phyloP scores from a whole-genome alignment of 2,797 vertebrate species.

The Alosa sapidissima region DNA sequence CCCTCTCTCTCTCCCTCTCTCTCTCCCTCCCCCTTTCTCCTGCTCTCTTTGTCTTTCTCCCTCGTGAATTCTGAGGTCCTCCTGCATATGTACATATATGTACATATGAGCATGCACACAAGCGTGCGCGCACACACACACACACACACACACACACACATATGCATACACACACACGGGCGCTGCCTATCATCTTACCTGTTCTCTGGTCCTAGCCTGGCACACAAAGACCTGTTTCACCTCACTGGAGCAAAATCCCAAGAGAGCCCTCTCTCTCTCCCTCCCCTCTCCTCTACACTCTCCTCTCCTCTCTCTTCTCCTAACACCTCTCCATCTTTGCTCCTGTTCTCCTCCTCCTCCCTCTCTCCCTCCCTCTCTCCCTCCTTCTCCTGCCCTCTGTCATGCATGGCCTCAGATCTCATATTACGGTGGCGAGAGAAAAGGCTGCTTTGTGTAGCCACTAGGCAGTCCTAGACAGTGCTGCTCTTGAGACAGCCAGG shows the following conservation, averaged over 20 bases:
- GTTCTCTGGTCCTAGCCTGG: constrained; percentile 44
- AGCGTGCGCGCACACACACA: no score
- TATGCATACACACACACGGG: not conserved
- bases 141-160: not conserved
- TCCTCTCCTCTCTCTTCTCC: not conserved
- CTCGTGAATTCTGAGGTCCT: no score
- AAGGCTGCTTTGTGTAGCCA: constrained; percentile 63
- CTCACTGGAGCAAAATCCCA: constrained; percentile 56
- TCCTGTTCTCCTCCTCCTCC: no score
- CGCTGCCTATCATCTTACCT: constrained; percentile 61
- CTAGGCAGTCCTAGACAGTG: not conserved
- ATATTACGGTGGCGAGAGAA: constrained; percentile 69
- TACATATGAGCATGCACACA: no score
- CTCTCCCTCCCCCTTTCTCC: no score
- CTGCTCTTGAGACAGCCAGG: not conserved
- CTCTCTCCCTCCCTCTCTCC: not conserved
- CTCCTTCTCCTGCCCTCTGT: not conserved
- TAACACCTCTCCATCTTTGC: no score
- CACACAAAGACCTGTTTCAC: constrained; percentile 64
- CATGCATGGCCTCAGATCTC: constrained; percentile 49
- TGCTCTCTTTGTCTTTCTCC: no score
- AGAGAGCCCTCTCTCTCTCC: constrained; percentile 44
- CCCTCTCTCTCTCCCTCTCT: no score
- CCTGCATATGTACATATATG: no score
- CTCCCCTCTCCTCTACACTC: not conserved